Conservation (phyloP, 2,888 invertebrate species). For the Steromphala cineraria region DNA sequence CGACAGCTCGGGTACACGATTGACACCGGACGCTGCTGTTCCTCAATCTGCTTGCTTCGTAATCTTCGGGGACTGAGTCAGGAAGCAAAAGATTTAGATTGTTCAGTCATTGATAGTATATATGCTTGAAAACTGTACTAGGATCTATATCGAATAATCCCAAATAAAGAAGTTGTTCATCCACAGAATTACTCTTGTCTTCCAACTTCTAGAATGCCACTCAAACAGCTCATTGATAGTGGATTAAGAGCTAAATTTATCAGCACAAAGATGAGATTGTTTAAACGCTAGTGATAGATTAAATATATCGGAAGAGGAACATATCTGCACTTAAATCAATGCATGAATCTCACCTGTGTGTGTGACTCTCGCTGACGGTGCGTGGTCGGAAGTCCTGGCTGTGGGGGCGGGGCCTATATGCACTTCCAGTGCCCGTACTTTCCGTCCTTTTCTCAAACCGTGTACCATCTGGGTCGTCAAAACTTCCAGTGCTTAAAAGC, state of each 20-base stretch:
- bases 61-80: conserved; percentile 27
- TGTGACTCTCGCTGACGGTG: conserved; percentile 71
- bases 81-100: neutral
- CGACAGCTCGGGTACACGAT: conserved; percentile 3
- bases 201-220: too few species aligned
- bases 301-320: too few species aligned
- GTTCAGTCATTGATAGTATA: too few species aligned
- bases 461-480: neutral
- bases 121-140: too few species aligned
- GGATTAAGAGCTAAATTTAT: too few species aligned
- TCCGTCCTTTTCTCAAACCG: neutral
- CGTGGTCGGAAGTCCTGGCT: conserved; percentile 25
- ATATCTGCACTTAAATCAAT: neutral
- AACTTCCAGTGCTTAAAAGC: neutral
- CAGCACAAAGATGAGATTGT: too few species aligned
- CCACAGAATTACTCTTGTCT: too few species aligned
- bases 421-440: neutral
- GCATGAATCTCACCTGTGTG: conserved; percentile 75
- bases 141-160: too few species aligned
- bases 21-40: conserved; percentile 26
- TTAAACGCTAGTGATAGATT: too few species aligned
- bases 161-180: too few species aligned
- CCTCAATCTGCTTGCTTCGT: conserved; percentile 11
- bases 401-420: neutral
- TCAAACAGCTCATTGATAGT: too few species aligned